Base-by-base conservation (phyloP, 2,797 vertebrate species). In the Gymnoscopelus braueri region DNA sequence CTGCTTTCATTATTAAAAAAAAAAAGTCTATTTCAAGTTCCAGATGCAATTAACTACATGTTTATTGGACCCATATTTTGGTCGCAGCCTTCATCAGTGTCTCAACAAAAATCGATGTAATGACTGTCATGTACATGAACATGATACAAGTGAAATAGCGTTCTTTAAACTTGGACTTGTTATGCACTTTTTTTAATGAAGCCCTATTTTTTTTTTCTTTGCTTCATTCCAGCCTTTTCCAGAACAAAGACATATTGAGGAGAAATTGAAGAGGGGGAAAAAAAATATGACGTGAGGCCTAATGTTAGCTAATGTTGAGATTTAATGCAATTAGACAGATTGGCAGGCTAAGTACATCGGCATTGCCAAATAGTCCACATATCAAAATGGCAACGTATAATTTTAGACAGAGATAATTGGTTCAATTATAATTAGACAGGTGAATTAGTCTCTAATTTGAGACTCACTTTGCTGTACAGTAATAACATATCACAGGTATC, bases 401-500 rank as follows among this genome's bases (percentile, higher is more conserved):
- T 72, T 63, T 69, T 35, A 60, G 50, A 65, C 62, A 59, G 58
- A 55, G 24, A 39, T 60, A 14, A 85, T 74, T 75, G 3, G 86
- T 71, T 90, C 85, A 85, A 72, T 93, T 93, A 90, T 69, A 79
- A 44, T 54, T 50, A 72, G 91, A 92, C 89, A 93, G 88, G 87
- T 92, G 91, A 88, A 92, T 88, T 85, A 85, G 80, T 52, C 82
- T 84, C 90, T 93, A 95, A 94, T 94, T 94, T 93, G 94, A 94
- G 94, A 91, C 93, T 92, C 84, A 93, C 92, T 92, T 93, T 90
- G 89, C 92, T 89, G 86, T 91, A 80, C 89, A 92, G 94, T 93
- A 94, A 93, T 94, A 92, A 93, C 94, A 94, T 94, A 94, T 95
- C 91, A 92, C 93, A 94, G 82, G 90, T 87, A 87, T 90, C 87